Conservation (phyloP, 2,113 vertebrate genomes). For the Oncorhynchus clarkii region DNA sequence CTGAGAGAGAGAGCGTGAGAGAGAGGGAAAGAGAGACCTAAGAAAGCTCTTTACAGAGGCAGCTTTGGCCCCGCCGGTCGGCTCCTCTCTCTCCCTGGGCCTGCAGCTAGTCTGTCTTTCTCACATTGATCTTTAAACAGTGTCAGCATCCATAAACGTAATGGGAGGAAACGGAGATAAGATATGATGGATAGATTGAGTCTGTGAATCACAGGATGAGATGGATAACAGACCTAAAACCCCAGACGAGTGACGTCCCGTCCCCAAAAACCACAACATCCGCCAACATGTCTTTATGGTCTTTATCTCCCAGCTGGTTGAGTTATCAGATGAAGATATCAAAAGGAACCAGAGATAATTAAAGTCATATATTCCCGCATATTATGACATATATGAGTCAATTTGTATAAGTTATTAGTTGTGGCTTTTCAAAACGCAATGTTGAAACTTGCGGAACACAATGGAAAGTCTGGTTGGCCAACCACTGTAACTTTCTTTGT, state of each 20-base stretch:
- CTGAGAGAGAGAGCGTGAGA: no score
- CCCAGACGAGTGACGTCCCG: background rate
- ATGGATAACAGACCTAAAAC: slow-evolving; percentile 15
- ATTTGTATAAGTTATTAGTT: background rate
- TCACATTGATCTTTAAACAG: slow-evolving; percentile 56
- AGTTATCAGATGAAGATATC: slow-evolving; percentile 16
- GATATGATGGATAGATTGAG: slow-evolving; percentile 44
- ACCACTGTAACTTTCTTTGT: no score
- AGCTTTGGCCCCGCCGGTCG: background rate
- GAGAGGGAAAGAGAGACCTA: background rate
- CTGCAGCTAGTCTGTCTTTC: slow-evolving; percentile 7
- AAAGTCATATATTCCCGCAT: no score
- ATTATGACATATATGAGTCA: background rate
- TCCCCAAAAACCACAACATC: slow-evolving; percentile 16
- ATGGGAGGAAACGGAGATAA: slow-evolving; percentile 59
- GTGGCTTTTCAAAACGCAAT: background rate
- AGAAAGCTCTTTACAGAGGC: background rate
- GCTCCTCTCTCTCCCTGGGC: background rate
- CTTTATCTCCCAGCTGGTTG: background rate
- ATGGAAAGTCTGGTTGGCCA: background rate
- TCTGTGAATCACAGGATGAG: slow-evolving; percentile 50
- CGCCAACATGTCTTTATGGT: slow-evolving; percentile 2
- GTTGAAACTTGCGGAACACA: background rate
- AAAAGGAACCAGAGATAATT: background rate
- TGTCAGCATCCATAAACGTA: slow-evolving; percentile 50